A percentile compares a stretch with the other conserved stretches of the same genome.
These are phyloP conservation scores for Silurus meridionalis DNA, from an alignment of 2,113 vertebrate genomes.

Conservation along the genomic window DNA sequence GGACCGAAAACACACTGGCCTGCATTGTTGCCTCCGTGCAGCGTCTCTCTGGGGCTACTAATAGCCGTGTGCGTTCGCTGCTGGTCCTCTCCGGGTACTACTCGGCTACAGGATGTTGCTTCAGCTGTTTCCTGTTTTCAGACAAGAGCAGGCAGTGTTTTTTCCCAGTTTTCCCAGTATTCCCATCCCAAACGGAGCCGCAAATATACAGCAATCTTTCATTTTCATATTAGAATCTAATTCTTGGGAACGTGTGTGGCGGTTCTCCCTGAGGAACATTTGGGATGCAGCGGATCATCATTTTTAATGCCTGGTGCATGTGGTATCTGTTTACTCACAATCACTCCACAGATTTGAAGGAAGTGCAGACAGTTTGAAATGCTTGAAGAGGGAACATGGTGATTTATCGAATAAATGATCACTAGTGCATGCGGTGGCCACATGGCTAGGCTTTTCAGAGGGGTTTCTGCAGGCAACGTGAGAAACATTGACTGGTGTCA, in stretches of 20 bases:
- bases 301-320: background rate
- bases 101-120: slow-evolving; percentile 71
- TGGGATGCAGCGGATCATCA: background rate
- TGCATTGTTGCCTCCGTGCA: slow-evolving; percentile 56
- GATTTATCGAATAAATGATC: background rate
- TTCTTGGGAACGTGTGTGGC: too few species aligned
- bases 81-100: slow-evolving; percentile 36
- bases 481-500: slow-evolving; percentile 10
- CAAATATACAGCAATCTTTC: background rate
- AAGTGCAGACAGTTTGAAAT: background rate
- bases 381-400: background rate
- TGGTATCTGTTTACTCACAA: background rate
- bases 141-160: slow-evolving; percentile 18
- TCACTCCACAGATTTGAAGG: background rate
- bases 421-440: background rate
- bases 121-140: slow-evolving; percentile 76
- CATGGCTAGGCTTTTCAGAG: background rate
- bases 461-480: background rate
- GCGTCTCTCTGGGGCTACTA: slow-evolving; percentile 44
- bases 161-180: slow-evolving; percentile 39
- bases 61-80: slow-evolving; percentile 41
- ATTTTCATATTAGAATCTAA: background rate
- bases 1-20: slow-evolving; percentile 52
- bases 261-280: too few species aligned
- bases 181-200: slow-evolving; percentile 16